These are phyloP conservation scores for Caradrina kadenii DNA, from an alignment of 2,888 invertebrate genomes.

Conservation along the genomic window DNA sequence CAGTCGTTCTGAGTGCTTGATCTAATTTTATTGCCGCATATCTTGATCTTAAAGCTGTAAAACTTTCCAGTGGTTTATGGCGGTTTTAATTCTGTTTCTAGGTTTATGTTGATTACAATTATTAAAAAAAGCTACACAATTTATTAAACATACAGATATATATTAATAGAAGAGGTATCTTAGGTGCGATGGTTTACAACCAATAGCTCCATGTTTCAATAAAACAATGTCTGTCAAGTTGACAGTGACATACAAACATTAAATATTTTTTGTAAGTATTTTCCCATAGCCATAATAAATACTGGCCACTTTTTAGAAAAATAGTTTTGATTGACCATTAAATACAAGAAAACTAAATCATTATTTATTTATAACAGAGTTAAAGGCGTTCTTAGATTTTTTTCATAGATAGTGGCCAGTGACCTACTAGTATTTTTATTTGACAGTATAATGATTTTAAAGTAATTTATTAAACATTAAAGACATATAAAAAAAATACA, in stretches of 20 bases:
- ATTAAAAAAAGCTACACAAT: too few species aligned
- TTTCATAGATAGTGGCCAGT: conserved; percentile 1
- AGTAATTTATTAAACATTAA: too few species aligned
- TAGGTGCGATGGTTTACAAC: not conserved
- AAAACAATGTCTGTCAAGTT: not conserved
- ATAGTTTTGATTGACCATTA: not conserved
- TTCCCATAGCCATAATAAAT: not conserved
- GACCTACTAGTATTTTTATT: not conserved
- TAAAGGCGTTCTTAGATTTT: not conserved
- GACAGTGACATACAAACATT: not conserved
- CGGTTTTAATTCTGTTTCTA: too few species aligned
- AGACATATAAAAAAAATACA: too few species aligned
- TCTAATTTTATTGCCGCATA: not conserved
- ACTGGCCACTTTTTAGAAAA: not conserved
- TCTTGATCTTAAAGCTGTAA: not conserved
- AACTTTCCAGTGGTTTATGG: too few species aligned
- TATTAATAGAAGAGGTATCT: not conserved
- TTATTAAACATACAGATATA: too few species aligned
- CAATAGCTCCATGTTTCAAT: not conserved
- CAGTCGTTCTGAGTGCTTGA: not conserved
- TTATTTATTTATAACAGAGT: not conserved
- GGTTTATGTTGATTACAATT: too few species aligned
- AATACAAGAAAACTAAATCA: not conserved
- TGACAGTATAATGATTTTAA: too few species aligned
- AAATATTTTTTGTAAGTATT: not conserved